Evolutionary conservation across 2,888 invertebrate genomes (phyloP), one percentile per base, ranked within the genome.

Genomic region (Nysson spinosus): DNA sequence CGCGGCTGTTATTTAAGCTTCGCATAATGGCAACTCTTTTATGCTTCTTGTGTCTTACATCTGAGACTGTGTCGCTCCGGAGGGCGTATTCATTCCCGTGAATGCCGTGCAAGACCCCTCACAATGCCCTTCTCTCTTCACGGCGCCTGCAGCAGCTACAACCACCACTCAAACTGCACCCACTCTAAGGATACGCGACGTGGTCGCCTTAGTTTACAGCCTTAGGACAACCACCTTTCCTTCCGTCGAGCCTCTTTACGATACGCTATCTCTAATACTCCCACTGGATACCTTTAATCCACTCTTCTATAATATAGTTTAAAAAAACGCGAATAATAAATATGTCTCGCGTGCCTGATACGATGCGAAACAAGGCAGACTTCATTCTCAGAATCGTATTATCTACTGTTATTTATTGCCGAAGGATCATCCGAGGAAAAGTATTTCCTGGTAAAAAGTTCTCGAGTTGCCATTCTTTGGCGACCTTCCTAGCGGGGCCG

Each of bases 1-100:
- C 63, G 71, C 72, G 74, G 77, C 82, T 84, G 85, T 85, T 85
- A 85, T 86, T 86, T 84, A 86, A 86, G 82, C 84, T 81, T 80
- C 81, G 79, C 81, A 82, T 84, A 84, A 84, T 84, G 79, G 83
- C 82, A 80, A 83, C 83, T 86, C 85, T 85, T 86, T 85, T 85
- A 85, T 85, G 80, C 79, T 82, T 81, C 83, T 83, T 84, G 78
- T 86, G 83, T 85, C 83, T 86, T 86, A 84, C 81, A 75, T 75
- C 72, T 70, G 70, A 75, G 76, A 83, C 82, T 80, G 81, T 82
- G 81, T 82, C 82, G 80, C 80, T 81, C 74, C 76, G 62, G 78
- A 82, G 83, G 79, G 81, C 78, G 82, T 78, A 83, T 83, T 83
- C 83, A 83, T 83, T 77, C 78, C 80, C 66, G 67, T 82, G 83